Percentiles rank a stretch among this genome's conserved stretches.
Conservation (phyloP, 2,797 vertebrate species). For the Synanceia verrucosa region DNA sequence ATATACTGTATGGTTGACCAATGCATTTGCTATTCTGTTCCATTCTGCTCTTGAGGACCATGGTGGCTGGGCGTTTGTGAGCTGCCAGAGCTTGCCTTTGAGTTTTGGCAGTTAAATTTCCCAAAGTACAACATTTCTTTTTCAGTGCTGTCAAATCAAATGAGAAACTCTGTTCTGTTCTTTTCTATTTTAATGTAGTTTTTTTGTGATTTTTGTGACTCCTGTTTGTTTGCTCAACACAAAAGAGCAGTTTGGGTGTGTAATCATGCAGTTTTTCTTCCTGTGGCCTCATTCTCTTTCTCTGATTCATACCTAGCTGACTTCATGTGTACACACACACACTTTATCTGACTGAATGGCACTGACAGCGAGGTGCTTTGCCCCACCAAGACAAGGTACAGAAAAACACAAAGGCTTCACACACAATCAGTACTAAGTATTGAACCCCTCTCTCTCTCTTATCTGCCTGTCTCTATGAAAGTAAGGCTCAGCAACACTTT, state of each 20-base stretch:
- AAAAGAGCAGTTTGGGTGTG: constrained; percentile 36
- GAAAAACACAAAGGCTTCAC: constrained; percentile 68
- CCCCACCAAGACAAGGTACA: constrained; percentile 59
- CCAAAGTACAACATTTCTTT: background rate
- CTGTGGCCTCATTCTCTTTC: constrained; percentile 55
- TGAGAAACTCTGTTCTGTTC: background rate
- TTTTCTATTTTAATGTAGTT: constrained; percentile 1
- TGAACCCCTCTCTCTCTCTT: constrained; percentile 20
- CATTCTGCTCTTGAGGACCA: constrained; percentile 19
- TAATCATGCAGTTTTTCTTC: constrained; percentile 55
- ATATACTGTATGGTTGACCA: constrained; percentile 44
- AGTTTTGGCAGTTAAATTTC: constrained; percentile 20
- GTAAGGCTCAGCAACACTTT: background rate
- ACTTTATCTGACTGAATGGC: constrained; percentile 63
- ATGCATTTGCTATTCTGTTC: constrained; percentile 46
- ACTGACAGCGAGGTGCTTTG: constrained; percentile 65
- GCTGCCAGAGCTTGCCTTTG: constrained; percentile 30
- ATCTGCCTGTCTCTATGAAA: constrained; percentile 8
- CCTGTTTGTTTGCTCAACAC: constrained; percentile 37
- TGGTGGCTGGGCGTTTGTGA: constrained; percentile 32
- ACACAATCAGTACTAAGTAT: constrained; percentile 54
- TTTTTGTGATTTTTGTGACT: background rate
- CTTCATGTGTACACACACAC: constrained; percentile 3
- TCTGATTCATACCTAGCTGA: constrained; percentile 68
- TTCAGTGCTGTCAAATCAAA: constrained; percentile 9